These are phyloP conservation scores for Phaedon cochleariae DNA, from an alignment of 2,888 invertebrate genomes.

Conservation along the genomic window DNA sequence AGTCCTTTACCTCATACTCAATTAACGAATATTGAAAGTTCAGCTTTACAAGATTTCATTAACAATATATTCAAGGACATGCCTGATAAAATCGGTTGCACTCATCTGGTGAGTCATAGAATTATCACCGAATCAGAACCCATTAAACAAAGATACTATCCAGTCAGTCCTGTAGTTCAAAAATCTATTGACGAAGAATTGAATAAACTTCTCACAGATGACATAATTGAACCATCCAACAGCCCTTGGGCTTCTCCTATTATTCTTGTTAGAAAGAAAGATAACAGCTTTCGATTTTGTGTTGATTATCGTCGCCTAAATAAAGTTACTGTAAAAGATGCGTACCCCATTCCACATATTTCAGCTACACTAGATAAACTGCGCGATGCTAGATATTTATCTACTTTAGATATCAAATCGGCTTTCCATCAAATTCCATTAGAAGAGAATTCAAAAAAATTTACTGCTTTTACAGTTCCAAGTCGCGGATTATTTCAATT, in stretches of 20 bases:
- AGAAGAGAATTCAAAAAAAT: neutral
- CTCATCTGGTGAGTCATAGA: slow-evolving; percentile 18
- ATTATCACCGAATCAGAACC: slow-evolving; percentile 20
- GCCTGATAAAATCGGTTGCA: slow-evolving; percentile 6
- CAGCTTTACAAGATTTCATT: neutral
- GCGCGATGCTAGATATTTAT: neutral
- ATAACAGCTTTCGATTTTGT: neutral
- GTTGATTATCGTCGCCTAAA: neutral
- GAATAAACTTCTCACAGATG: neutral
- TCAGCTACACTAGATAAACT: slow-evolving; percentile 12
- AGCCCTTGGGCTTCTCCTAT: slow-evolving; percentile 3
- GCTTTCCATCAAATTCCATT: too few species aligned
- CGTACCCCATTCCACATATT: slow-evolving; percentile 8
- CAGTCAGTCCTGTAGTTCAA: slow-evolving; percentile 24
- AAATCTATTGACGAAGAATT: neutral
- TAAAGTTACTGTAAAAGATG: neutral
- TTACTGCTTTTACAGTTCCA: slow-evolving; percentile 34
- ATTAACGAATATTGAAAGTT: neutral
- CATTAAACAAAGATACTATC: slow-evolving; percentile 30
- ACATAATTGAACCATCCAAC: neutral
- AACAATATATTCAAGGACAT: neutral
- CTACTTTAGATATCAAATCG: slow-evolving; percentile 32
- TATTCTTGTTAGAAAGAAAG: neutral
- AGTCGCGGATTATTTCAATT: slow-evolving; percentile 44
- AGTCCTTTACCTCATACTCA: neutral